Conservation (phyloP, 2,888 invertebrate species). For the Yponomeuta sedellus region DNA sequence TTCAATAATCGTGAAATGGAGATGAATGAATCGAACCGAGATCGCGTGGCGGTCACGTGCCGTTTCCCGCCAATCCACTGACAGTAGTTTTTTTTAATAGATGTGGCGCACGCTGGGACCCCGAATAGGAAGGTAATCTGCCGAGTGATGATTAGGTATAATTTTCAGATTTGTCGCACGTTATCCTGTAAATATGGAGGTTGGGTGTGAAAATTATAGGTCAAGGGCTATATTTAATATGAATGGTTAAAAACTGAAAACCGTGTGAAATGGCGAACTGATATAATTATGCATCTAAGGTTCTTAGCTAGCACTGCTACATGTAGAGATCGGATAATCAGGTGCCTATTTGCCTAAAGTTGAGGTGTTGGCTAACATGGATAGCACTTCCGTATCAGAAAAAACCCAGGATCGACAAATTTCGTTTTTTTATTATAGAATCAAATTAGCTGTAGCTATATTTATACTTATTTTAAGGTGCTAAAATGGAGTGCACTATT, state of each 20-base stretch:
- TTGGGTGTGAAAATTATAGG: neutral
- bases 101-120: slow-evolving; percentile 17
- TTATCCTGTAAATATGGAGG: neutral
- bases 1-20: slow-evolving; percentile 47
- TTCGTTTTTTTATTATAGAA: too few relatives aligned
- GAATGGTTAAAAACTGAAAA: slow-evolving; percentile 27
- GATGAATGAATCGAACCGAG: slow-evolving; percentile 22
- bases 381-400: too few relatives aligned
- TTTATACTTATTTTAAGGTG: too few relatives aligned
- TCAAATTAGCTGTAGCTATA: too few relatives aligned
- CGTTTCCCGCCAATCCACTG: slow-evolving; percentile 39
- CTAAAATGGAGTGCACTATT: too few relatives aligned
- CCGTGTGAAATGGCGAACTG: neutral
- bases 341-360: too few relatives aligned
- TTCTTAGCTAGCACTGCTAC: too few relatives aligned
- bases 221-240: slow-evolving; percentile 8
- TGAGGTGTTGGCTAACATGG: too few relatives aligned
- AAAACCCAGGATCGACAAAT: too few relatives aligned
- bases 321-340: too few relatives aligned
- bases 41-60: slow-evolving; percentile 62
- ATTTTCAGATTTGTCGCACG: too few relatives aligned
- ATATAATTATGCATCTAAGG: neutral
- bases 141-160: neutral
- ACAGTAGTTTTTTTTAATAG: slow-evolving; percentile 30
- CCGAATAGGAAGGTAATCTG: slow-evolving; percentile 31